These are phyloP conservation scores for Cryptus viduatorius DNA, from an alignment of 2,888 invertebrate genomes.

Conservation along the genomic window DNA sequence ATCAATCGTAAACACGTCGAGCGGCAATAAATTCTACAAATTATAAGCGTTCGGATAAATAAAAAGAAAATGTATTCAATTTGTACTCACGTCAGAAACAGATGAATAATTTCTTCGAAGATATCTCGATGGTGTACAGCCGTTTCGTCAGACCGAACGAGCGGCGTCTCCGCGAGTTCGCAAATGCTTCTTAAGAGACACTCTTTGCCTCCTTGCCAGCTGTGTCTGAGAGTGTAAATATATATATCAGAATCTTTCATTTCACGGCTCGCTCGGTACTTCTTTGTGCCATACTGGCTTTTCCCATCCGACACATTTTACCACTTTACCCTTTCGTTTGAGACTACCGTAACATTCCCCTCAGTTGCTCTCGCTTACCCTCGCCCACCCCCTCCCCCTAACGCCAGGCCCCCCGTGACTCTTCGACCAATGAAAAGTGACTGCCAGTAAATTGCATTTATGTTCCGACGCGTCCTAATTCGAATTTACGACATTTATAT, in stretches of 20 bases:
- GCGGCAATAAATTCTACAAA: not conserved
- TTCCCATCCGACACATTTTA: constrained; percentile 13
- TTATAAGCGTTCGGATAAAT: not conserved
- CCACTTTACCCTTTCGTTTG: not conserved
- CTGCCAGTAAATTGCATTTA: constrained; percentile 47
- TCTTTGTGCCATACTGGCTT: constrained; percentile 49
- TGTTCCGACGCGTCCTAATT: not conserved
- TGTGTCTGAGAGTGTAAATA: constrained; percentile 85
- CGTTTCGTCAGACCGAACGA: constrained; percentile 84
- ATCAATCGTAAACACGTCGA: not conserved
- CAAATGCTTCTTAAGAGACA: constrained; percentile 90
- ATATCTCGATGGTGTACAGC: constrained; percentile 86
- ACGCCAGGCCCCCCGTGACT: not conserved
- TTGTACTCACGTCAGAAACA: constrained; percentile 89
- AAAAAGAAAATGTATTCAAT: constrained; percentile 45
- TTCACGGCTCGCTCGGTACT: constrained; percentile 34
- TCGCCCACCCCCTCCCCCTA: constrained; percentile 1
- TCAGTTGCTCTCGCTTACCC: not conserved
- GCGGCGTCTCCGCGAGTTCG: constrained; percentile 87
- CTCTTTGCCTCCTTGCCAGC: constrained; percentile 86
- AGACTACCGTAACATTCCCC: not conserved
- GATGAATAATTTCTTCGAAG: constrained; percentile 89
- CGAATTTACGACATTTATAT: constrained; percentile 16
- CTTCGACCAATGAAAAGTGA: constrained; percentile 23
- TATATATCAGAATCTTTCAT: constrained; percentile 32